Evolutionary conservation across 2,113 vertebrate species (phyloP).

Genomic region (Phylloscopus whistleri): DNA sequence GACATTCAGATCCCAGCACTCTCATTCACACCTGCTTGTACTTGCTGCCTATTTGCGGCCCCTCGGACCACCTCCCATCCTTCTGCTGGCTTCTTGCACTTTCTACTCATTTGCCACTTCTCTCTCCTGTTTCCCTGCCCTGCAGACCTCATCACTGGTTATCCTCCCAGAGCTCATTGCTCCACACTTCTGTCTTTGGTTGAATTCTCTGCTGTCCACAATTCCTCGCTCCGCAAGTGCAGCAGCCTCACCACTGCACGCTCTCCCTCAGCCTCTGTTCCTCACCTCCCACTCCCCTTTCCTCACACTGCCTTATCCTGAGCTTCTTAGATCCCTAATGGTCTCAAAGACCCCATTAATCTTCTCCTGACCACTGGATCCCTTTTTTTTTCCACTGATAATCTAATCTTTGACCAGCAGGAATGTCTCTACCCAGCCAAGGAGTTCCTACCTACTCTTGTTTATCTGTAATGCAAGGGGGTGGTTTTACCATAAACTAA

Average conservation of each 20-base stretch:
- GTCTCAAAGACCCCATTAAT: not conserved
- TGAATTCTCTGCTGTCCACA: not conserved
- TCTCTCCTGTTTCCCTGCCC: not conserved
- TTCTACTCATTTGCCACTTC: not conserved
- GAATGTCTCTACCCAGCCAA: not conserved
- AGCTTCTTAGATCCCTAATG: not conserved
- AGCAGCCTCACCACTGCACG: not conserved
- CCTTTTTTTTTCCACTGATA: not conserved
- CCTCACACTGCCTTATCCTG: not conserved
- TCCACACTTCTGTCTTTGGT: not conserved
- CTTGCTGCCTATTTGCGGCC: not conserved
- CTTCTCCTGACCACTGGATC: not conserved
- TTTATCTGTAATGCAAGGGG: not conserved
- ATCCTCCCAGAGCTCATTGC: not conserved
- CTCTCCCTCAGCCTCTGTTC: not conserved
- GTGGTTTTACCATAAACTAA: not conserved
- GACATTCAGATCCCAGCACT: not conserved
- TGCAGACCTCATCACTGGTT: not conserved
- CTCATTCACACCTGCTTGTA: not conserved
- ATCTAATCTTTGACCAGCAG: not conserved
- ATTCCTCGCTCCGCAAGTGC: not conserved
- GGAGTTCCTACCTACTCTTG: not conserved
- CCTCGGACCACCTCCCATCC: not conserved
- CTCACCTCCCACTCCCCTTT: not conserved
- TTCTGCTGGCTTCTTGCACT: not conserved